Percentiles rank a stretch among this genome's conserved stretches.
phyloP scores from a whole-genome alignment of 2,113 vertebrate genomes.

The Silurus asotus region DNA sequence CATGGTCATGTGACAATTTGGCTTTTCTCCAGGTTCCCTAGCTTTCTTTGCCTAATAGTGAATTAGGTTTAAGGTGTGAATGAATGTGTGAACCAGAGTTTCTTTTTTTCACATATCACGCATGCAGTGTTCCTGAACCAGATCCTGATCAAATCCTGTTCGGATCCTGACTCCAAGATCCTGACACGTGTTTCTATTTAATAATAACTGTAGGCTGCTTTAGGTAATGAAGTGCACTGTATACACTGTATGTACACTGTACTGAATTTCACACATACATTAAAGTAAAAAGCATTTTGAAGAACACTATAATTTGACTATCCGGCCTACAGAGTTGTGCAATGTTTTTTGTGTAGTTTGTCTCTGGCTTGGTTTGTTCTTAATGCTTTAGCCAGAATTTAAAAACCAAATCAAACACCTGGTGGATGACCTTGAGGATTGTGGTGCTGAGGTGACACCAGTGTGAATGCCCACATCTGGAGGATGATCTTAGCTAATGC shows the following conservation, averaged over 20 bases:
- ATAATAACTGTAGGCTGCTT: background rate
- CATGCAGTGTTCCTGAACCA: background rate
- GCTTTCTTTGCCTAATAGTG: background rate
- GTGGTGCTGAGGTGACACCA: slow-evolving; percentile 47
- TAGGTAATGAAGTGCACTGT: background rate
- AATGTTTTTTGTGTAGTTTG: background rate
- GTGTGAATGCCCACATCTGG: slow-evolving; percentile 17
- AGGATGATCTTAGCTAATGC: slow-evolving; percentile 41
- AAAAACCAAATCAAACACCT: background rate
- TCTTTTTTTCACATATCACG: background rate
- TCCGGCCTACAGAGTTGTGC: background rate
- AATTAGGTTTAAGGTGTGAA: background rate
- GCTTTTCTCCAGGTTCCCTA: background rate
- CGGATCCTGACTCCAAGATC: background rate
- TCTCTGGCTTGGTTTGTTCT: background rate
- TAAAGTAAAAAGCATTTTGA: background rate
- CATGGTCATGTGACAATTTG: background rate
- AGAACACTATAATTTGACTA: background rate
- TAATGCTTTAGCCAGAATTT: background rate
- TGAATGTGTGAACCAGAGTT: background rate
- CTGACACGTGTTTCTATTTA: background rate
- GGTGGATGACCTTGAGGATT: background rate
- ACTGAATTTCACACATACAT: background rate
- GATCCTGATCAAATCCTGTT: background rate
- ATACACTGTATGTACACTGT: background rate